phyloP scores from a whole-genome alignment of 2,888 invertebrate genomes.

The Pycnomerus fuliginosus region DNA sequence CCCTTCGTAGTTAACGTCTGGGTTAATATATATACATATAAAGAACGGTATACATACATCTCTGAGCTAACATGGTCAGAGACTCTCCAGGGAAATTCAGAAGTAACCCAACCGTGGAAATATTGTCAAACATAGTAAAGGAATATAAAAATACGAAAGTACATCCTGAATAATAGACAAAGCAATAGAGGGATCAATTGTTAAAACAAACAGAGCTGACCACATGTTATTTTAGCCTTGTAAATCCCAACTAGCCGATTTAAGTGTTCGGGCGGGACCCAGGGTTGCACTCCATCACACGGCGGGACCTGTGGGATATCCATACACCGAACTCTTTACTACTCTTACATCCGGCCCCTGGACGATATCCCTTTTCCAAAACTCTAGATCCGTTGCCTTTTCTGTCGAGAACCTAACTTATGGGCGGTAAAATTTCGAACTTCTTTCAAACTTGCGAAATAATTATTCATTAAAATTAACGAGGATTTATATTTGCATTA shows the following conservation, averaged over 20 bases:
- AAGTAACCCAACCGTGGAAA: slow-evolving; percentile 31
- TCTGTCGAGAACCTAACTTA: no score
- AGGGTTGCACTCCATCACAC: slow-evolving; percentile 46
- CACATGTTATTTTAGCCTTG: slow-evolving; percentile 42
- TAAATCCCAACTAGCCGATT: slow-evolving; percentile 47
- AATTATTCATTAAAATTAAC: no score
- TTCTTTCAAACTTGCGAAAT: no score
- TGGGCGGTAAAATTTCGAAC: no score
- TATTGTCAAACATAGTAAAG: slow-evolving; percentile 30
- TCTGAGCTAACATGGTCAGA: no score
- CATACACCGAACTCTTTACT: slow-evolving; percentile 38
- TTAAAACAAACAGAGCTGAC: slow-evolving; percentile 44
- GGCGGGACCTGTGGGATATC: slow-evolving; percentile 35
- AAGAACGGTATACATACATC: no score
- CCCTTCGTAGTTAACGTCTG: no score
- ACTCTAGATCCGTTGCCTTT: slow-evolving; percentile 32
- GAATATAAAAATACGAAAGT: slow-evolving; percentile 29
- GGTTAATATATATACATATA: no score
- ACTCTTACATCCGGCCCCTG: slow-evolving; percentile 32
- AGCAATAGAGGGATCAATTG: slow-evolving; percentile 43
- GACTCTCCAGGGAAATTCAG: slow-evolving; percentile 21
- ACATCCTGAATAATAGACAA: slow-evolving; percentile 41
- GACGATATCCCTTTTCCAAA: slow-evolving; percentile 36
- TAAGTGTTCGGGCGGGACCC: slow-evolving; percentile 42
- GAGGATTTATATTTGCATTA: no score